These are phyloP conservation scores for Drosophila grimshawi DNA, from an alignment of 1,140 invertebrate species.

Conservation along the genomic window DNA sequence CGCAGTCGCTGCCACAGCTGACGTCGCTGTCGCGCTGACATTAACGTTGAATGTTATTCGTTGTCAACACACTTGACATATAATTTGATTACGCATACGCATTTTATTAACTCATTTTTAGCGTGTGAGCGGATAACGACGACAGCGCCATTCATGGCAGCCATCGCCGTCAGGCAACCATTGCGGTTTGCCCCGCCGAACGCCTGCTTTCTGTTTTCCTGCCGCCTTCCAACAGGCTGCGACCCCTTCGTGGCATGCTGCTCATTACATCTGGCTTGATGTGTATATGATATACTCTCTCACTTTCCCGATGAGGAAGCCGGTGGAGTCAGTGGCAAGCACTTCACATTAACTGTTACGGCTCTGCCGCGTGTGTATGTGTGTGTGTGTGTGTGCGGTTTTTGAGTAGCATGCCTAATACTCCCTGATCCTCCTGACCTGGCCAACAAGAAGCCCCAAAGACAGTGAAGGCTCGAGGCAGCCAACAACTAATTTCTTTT, in stretches of 20 bases:
- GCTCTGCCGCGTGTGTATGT: constrained; percentile 29
- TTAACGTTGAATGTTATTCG: constrained; percentile 75
- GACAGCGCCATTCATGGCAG: neutral
- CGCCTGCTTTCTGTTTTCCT: no score
- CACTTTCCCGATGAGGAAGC: neutral
- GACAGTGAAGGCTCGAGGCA: constrained; percentile 14
- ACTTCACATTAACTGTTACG: constrained; percentile 73
- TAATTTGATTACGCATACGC: constrained; percentile 82
- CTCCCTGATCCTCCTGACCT: constrained; percentile 16
- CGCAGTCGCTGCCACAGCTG: neutral
- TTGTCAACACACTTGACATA: constrained; percentile 83
- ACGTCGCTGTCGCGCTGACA: constrained; percentile 37
- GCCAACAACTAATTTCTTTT: constrained; percentile 77
- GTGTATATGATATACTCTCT: constrained; percentile 72
- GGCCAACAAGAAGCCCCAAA: constrained; percentile 8
- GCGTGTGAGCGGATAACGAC: constrained; percentile 43
- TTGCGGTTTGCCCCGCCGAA: neutral
- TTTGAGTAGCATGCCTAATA: neutral
- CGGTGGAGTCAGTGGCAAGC: constrained; percentile 23
- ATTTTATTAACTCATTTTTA: constrained; percentile 83
- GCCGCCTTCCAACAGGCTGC: constrained; percentile 1
- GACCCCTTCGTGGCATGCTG: constrained; percentile 10
- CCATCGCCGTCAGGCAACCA: neutral
- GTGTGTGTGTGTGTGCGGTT: constrained; percentile 28
- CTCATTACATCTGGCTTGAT: constrained; percentile 54